Percentiles rank a stretch among this genome's conserved stretches.
Conservation (phyloP, 1,140 invertebrate species). For the Drosophila punjabiensis region DNA sequence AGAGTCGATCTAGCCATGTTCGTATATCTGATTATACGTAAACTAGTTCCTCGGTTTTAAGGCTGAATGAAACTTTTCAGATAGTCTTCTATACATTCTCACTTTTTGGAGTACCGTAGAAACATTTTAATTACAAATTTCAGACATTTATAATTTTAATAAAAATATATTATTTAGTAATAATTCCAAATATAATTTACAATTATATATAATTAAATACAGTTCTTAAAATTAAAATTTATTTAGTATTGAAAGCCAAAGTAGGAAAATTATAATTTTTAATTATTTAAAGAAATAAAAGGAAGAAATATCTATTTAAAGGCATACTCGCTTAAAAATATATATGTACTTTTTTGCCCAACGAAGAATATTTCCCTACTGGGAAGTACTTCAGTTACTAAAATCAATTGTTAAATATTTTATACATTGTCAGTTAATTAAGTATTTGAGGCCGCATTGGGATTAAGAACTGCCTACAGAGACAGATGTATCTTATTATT, state of each 20-base stretch:
- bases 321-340: neutral
- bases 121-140: neutral
- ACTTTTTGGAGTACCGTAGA: no score
- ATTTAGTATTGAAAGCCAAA: conserved; percentile 6
- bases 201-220: neutral
- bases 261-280: neutral
- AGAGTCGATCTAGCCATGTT: no score
- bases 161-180: neutral
- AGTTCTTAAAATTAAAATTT: neutral
- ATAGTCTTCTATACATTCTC: no score
- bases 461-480: neutral
- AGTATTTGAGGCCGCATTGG: conserved; percentile 15
- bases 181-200: neutral
- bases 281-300: neutral
- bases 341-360: neutral
- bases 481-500: neutral
- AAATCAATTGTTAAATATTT: neutral
- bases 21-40: no score
- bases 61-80: no score
- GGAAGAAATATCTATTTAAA: no score
- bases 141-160: neutral
- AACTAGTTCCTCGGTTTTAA: no score
- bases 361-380: neutral
- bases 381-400: neutral
- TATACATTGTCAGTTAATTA: conserved; percentile 1